Percentiles rank a stretch among this genome's conserved stretches.
Evolutionary conservation across 2,113 vertebrate species (phyloP).

Genomic region (Agelaius phoeniceus): DNA sequence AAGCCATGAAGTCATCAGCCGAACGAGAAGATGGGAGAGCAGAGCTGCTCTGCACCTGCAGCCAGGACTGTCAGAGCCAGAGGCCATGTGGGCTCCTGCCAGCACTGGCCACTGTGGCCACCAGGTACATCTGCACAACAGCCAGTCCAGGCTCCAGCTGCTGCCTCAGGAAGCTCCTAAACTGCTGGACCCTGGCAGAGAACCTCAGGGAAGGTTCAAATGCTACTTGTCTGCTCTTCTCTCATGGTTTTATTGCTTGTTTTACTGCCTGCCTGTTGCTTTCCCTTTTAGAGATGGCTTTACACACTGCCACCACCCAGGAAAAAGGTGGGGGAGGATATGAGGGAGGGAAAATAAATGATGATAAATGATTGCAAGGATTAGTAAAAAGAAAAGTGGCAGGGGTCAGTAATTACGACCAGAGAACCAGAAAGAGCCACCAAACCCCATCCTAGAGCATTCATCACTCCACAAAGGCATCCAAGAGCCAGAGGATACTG

Average conservation of each 20-base stretch:
- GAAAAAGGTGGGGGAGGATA: not conserved
- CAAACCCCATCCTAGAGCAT: not conserved
- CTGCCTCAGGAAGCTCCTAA: not conserved
- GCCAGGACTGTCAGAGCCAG: rapidly evolving
- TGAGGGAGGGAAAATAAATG: not conserved
- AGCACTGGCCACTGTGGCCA: not conserved
- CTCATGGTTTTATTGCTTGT: not conserved
- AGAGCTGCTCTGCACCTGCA: not conserved
- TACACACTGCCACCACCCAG: not conserved
- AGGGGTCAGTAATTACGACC: not conserved
- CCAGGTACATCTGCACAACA: not conserved
- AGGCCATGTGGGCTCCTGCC: not conserved
- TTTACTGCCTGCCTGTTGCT: not conserved
- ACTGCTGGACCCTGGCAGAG: not conserved
- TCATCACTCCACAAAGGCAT: not conserved
- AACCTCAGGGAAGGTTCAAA: not conserved
- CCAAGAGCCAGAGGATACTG: not conserved
- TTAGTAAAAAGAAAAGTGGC: not conserved
- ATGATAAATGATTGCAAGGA: not conserved
- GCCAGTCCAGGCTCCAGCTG: rapidly evolving
- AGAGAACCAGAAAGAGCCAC: not conserved
- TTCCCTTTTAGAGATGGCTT: not conserved
- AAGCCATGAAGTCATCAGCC: not conserved
- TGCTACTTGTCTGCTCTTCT: not conserved
- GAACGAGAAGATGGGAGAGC: rapidly evolving